Base-by-base conservation (phyloP, 2,797 vertebrate species). In the Uromys caudimaculatus region DNA sequence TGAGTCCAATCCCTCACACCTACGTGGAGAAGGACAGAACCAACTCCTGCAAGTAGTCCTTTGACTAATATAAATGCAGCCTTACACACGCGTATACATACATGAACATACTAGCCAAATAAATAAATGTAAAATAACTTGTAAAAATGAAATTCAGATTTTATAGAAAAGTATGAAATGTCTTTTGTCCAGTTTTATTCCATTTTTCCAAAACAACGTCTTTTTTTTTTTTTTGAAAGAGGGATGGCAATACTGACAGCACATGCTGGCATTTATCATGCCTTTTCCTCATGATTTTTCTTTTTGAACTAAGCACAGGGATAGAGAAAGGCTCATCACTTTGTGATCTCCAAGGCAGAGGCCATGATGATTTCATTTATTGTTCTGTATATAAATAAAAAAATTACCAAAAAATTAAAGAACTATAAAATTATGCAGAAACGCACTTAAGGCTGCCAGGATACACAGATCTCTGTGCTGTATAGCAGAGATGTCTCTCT, bases 211-310 rank as follows among this genome's bases (percentile, higher is more conserved):
- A 67, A 79, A 87, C 35, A 41, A 16, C 82, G 86, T 60, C 29
- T 86, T 93, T 95, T 86, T 91, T 58, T 23, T 86, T 93, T 95
- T 69, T n/a, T 87, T 86, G 12, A 23, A 58, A 44, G 7, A 77
- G 12, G 27, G 11, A 60, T n/a, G 16, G 2, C 17, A 8, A 92
- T 90, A 87, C 52, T 93, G 88, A 76, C 75, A 82, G 47, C 47
- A 60, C 56, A 82, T 89, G 85, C 64, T 93, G 54, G 62, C 90
- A 89, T 82, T 64, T 88, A 21, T 78, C n/a, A 60, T n/a, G 41
- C 19, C 58, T 71, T 32, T 64, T 32, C 29, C 47, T 54, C 35
- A 41, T 27, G 8, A 24, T 58, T 1, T n/a, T 50, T 75, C 14
- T 27, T 86, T 69, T 38, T 16, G 32, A 86, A 86, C n/a, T 71